These are phyloP conservation scores for Pycnomerus fuliginosus DNA, from an alignment of 2,888 invertebrate genomes.

Conservation along the genomic window DNA sequence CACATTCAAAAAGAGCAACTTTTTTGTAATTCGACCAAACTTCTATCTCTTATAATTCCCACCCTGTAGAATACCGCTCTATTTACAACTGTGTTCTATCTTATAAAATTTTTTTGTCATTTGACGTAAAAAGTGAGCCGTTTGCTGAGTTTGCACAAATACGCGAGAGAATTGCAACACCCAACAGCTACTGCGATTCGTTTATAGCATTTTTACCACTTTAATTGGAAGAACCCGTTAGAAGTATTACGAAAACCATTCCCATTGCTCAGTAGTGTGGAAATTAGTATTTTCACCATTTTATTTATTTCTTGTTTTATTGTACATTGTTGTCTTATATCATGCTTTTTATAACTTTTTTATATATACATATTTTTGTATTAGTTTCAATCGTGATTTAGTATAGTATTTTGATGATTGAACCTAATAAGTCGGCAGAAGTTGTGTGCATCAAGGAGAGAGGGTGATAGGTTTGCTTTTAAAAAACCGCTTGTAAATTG, in stretches of 20 bases:
- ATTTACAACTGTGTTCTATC: too few species aligned
- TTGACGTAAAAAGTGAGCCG: too few species aligned
- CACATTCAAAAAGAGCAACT: too few species aligned
- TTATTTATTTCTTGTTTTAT: conserved; percentile 17
- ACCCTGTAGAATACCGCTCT: too few species aligned
- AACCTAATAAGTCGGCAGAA: too few species aligned
- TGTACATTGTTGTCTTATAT: conserved; percentile 7
- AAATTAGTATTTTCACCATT: conserved; percentile 14
- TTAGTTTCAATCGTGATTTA: too few species aligned
- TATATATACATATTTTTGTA: conserved; percentile 22
- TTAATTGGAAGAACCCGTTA: conserved; percentile 2
- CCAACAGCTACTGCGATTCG: conserved; percentile 13
- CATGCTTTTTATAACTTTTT: conserved; percentile 3
- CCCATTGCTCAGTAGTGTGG: conserved; percentile 24
- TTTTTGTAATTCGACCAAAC: too few species aligned
- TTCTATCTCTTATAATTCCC: too few species aligned
- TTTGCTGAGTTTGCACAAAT: conserved; percentile 11
- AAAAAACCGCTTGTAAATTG: conserved; percentile 2
- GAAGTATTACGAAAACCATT: conserved; percentile 19
- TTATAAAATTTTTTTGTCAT: too few species aligned
- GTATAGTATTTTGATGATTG: too few species aligned
- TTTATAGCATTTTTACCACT: conserved; percentile 23
- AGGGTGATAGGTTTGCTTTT: conserved; percentile 22
- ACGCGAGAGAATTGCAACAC: conserved; percentile 20
- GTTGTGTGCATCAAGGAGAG: conserved; percentile 16